Percentiles rank a stretch among this genome's conserved stretches.
phyloP scores from a whole-genome alignment of 2,113 vertebrate species.

The Hipposideros armiger region DNA sequence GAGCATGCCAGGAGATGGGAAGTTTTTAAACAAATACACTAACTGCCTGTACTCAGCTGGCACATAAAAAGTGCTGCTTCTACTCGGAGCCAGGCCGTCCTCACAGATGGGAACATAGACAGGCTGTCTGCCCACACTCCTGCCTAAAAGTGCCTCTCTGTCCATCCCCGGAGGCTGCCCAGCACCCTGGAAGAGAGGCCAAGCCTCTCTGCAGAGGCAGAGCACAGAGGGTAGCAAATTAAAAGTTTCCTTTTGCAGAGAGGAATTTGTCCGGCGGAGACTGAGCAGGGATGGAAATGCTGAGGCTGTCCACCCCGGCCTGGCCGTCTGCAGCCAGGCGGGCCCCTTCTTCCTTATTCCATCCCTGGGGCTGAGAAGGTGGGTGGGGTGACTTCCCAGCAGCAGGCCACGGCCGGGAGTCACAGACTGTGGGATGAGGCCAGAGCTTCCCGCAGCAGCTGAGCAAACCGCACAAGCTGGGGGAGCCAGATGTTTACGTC shows the following conservation, averaged over 20 bases:
- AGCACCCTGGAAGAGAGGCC: neutral
- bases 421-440: neutral
- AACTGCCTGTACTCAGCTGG: neutral
- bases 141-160: neutral
- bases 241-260: neutral
- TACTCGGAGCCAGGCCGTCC: neutral
- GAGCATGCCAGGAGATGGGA: neutral
- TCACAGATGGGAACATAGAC: neutral
- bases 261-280: rapidly evolving
- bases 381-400: neutral
- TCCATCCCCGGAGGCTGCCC: neutral
- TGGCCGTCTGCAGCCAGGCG: rapidly evolving
- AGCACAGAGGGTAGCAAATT: rapidly evolving
- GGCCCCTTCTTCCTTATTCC: neutral
- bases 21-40: neutral
- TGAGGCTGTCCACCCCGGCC: neutral
- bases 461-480: neutral
- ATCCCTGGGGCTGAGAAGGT: neutral
- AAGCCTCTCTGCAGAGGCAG: neutral
- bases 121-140: neutral
- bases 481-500: conserved; percentile 19
- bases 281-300: neutral
- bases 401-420: neutral
- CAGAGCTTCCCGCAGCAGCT: neutral
- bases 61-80: neutral